Evolutionary conservation across 2,113 vertebrate species (phyloP).

Genomic region (Chroicocephalus ridibundus): DNA sequence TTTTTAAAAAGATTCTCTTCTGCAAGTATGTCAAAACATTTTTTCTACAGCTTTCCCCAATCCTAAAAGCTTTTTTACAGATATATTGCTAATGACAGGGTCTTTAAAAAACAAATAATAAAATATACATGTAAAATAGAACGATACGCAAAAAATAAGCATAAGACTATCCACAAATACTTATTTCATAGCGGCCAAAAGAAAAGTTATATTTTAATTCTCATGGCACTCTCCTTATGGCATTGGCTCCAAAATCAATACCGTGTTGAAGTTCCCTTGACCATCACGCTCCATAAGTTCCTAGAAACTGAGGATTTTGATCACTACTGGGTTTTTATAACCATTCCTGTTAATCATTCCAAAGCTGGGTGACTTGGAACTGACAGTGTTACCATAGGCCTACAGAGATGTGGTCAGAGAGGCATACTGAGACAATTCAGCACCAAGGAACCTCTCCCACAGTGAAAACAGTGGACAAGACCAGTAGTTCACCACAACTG

Average conservation of each 20-base stretch:
- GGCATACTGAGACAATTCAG: not conserved
- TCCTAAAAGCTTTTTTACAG: not conserved
- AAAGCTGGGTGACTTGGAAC: not conserved
- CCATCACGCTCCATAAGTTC: not conserved
- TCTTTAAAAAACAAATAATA: not conserved
- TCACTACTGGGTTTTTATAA: not conserved
- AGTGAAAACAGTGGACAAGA: not conserved
- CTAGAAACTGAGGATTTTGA: not conserved
- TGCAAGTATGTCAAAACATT: not conserved
- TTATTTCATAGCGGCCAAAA: not conserved
- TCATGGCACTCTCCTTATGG: not conserved
- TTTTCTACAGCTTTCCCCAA: not conserved
- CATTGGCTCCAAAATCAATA: not conserved
- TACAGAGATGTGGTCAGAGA: not conserved
- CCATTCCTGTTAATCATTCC: not conserved
- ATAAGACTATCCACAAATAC: not conserved
- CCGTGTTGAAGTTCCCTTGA: not conserved
- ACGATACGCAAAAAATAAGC: not conserved
- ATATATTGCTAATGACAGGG: not conserved
- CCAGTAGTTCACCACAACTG: not conserved
- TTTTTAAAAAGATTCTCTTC: not conserved
- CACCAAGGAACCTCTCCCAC: not conserved
- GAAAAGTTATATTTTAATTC: not conserved
- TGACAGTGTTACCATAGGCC: fast-evolving
- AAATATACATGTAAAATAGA: not conserved